These are phyloP conservation scores for Varroa destructor DNA, from an alignment of 1,140 invertebrate species.

Conservation along the genomic window DNA sequence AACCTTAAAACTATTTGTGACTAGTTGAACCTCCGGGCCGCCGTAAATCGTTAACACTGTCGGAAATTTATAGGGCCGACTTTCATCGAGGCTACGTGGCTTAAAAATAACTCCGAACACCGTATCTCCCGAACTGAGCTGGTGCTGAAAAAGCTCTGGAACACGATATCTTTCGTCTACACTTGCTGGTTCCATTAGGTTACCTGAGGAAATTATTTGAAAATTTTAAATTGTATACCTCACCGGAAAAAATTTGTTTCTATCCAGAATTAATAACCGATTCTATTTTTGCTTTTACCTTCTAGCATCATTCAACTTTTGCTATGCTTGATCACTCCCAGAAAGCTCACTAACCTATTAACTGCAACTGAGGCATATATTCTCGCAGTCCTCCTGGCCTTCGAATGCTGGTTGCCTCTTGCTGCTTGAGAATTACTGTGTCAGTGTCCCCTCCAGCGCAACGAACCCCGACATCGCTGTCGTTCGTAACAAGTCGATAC, in stretches of 20 bases:
- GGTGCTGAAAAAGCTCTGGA: conserved; percentile 59
- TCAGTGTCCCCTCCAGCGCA: no score
- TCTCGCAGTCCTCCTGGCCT: no score
- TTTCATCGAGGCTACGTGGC: conserved; percentile 56
- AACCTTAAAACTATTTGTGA: conserved; percentile 88
- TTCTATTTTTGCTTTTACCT: no score
- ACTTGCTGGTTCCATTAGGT: conserved; percentile 9
- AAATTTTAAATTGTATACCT: not conserved
- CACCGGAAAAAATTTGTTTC: no score
- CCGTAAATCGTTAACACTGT: conserved; percentile 93
- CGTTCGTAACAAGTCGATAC: conserved; percentile 32
- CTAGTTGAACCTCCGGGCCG: conserved; percentile 90
- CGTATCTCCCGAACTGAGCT: conserved; percentile 55
- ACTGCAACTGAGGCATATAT: not conserved
- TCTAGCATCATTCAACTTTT: no score
- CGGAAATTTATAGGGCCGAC: conserved; percentile 63
- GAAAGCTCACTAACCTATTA: not conserved
- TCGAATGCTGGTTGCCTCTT: no score
- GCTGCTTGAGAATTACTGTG: no score
- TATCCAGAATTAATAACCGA: no score
- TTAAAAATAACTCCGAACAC: conserved; percentile 84
- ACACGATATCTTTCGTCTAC: conserved; percentile 32
- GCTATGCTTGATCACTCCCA: no score
- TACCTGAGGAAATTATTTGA: not conserved
- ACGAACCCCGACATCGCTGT: conserved; percentile 1